These are phyloP conservation scores for Morpho deidamia DNA, from an alignment of 2,888 invertebrate genomes.

Conservation along the genomic window DNA sequence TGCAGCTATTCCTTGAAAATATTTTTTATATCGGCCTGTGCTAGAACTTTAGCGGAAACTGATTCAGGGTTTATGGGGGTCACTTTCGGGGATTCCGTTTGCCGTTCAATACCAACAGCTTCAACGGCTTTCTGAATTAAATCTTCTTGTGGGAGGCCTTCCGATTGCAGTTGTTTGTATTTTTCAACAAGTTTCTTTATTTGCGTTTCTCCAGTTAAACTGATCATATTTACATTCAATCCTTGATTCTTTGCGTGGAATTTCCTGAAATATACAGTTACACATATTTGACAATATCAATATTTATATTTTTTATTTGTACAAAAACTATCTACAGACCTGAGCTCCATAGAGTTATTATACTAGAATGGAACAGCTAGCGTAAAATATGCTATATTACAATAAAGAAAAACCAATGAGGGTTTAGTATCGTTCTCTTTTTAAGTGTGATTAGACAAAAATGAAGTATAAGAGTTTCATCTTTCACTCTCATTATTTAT, in stretches of 20 bases:
- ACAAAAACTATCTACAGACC: too few relatives aligned
- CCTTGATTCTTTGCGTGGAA: constrained; percentile 81
- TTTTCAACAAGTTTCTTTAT: constrained; percentile 80
- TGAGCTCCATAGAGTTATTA: too few relatives aligned
- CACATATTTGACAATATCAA: too few relatives aligned
- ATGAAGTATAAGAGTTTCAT: too few relatives aligned
- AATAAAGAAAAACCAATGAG: too few relatives aligned
- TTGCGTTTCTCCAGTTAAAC: constrained; percentile 67
- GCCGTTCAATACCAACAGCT: constrained; percentile 42
- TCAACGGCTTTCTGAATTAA: constrained; percentile 55
- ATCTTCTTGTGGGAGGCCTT: constrained; percentile 74
- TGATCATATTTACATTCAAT: constrained; percentile 75
- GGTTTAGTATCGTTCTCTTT: too few relatives aligned
- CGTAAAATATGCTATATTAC: too few relatives aligned
- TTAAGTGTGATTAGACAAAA: too few relatives aligned
- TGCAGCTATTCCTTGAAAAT: constrained; percentile 30
- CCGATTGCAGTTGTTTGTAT: constrained; percentile 77
- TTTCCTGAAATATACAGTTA: constrained; percentile 69
- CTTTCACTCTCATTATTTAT: too few relatives aligned
- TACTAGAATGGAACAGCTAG: too few relatives aligned
- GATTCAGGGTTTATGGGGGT: constrained; percentile 41
- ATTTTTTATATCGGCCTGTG: constrained; percentile 28
- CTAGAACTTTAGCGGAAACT: constrained; percentile 47
- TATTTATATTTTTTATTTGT: too few relatives aligned
- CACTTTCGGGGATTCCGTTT: constrained; percentile 32